Base-by-base conservation (phyloP, 64 coral and sea anemone species). In the Acropora tenuis region DNA sequence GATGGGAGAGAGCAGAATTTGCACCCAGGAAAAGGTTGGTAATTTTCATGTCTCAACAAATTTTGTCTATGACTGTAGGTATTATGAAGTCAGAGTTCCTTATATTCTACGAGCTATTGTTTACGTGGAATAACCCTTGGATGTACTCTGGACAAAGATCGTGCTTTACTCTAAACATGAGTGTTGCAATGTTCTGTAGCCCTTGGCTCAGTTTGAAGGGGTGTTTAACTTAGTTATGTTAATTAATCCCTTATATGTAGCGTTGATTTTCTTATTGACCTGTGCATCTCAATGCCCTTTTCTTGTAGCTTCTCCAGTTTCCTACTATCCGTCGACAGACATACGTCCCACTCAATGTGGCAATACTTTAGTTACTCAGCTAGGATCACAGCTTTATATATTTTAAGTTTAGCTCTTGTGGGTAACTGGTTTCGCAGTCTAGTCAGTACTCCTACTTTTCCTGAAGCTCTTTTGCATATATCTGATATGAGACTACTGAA, bases 281-380 rank as follows among this genome's bases (percentile, higher is more conserved):
- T 58, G 8, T 3, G 84, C 89, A 41, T 79, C 30, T 82, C 12
- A 91, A 19, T 18, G 63, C 40, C 55, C 78, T 30, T 71, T 79
- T 82, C 41, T 16, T 78, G 40, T 82, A 10, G 52, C 2, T 55
- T 55, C 10, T 91, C 89, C 40, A 82, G 58, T 74, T 74, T 91
- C 45, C 89, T 65, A 3, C 43, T 69, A 65, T 91, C 89, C 20
- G 78, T 73, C 12, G 78, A 59, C 11, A 30, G 66, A 47, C 89
- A 91, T 69, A 91, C 82, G 42, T 91, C 42, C 89, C 89, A 91
- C 5, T 83, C 89, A 63, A 48, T 52, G 78, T 82, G 78, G 30
- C 89, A 91, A 79, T 91, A 91, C 13, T 61, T 91, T 50, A 91
- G 52, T 40, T 91, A 58, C 30, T 30, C 30, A 82, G 89, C 78